These are phyloP conservation scores for Palythoa heliodiscus DNA, from an alignment of 92 coral and sea anemone species.

Conservation along the genomic window DNA sequence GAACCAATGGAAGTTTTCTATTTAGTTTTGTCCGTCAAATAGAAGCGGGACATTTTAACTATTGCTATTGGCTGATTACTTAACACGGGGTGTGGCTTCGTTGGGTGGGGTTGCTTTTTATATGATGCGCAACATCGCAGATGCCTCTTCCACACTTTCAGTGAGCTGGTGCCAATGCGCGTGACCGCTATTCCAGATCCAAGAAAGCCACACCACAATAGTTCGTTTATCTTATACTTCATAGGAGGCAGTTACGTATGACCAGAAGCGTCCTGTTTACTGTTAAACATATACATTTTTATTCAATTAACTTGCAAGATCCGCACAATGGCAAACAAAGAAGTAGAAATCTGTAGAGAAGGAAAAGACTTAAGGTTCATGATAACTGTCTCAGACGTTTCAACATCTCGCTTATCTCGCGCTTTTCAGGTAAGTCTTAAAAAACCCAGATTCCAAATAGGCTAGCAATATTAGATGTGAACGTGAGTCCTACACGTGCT, in stretches of 20 bases:
- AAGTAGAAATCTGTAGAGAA: not conserved
- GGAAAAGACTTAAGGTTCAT: not conserved
- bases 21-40: not conserved
- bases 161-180: not conserved
- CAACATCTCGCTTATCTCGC: not conserved
- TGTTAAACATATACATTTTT: too few relatives aligned
- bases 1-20: not conserved
- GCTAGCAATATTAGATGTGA: not conserved
- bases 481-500: not conserved
- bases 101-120: constrained; percentile 6
- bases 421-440: not conserved
- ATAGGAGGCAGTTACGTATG: too few relatives aligned
- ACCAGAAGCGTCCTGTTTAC: too few relatives aligned
- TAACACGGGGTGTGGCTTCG: not conserved
- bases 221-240: too few relatives aligned
- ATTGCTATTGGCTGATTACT: not conserved
- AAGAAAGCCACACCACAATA: too few relatives aligned
- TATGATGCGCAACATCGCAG: not conserved
- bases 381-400: not conserved
- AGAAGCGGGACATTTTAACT: constrained; percentile 1
- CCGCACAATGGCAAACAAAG: not conserved
- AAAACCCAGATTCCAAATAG: not conserved
- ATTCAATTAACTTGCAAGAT: too few relatives aligned
- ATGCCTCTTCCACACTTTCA: not conserved
- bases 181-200: too few relatives aligned